Evolutionary conservation across 2,888 invertebrate genomes (phyloP).

Genomic region (Alentia gelatinosa): DNA sequence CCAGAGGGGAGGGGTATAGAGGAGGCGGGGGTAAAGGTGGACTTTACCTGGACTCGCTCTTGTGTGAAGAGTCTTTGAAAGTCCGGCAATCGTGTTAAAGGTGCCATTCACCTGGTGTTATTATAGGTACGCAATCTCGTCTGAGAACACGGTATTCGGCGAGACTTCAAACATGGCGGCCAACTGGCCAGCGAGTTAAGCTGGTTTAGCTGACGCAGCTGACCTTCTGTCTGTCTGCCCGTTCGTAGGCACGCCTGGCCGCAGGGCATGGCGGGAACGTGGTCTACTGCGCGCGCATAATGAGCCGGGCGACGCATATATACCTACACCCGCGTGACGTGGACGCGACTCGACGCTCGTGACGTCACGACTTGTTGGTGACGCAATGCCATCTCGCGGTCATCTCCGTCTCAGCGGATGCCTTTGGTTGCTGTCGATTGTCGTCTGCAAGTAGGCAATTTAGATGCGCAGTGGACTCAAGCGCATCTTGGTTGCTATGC

Average conservation of each 20-base stretch:
- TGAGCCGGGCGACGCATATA: not conserved
- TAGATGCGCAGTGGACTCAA: constrained; percentile 21
- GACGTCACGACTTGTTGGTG: constrained; percentile 38
- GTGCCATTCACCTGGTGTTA: not conserved
- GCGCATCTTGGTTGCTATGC: not conserved
- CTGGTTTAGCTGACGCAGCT: too few relatives aligned
- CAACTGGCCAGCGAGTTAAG: too few relatives aligned
- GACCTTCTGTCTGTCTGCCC: too few relatives aligned
- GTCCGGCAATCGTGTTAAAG: constrained; percentile 2
- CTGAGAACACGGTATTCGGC: not conserved
- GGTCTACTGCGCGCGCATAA: not conserved
- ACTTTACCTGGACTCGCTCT: not conserved
- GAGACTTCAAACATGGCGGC: not conserved
- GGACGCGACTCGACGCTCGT: not conserved
- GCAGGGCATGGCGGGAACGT: not conserved
- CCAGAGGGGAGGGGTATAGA: too few relatives aligned
- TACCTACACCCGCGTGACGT: not conserved
- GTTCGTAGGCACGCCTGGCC: not conserved
- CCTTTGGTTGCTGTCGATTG: constrained; percentile 3
- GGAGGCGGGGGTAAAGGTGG: not conserved
- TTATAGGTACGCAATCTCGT: not conserved
- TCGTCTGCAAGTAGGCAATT: constrained; percentile 7
- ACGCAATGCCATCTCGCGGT: not conserved
- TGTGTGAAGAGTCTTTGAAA: not conserved
- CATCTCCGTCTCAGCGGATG: not conserved